A percentile compares a stretch with the other conserved stretches of the same genome.
Conservation (phyloP, 2,888 invertebrate genomes). For the Drosophila flavopinicola region DNA sequence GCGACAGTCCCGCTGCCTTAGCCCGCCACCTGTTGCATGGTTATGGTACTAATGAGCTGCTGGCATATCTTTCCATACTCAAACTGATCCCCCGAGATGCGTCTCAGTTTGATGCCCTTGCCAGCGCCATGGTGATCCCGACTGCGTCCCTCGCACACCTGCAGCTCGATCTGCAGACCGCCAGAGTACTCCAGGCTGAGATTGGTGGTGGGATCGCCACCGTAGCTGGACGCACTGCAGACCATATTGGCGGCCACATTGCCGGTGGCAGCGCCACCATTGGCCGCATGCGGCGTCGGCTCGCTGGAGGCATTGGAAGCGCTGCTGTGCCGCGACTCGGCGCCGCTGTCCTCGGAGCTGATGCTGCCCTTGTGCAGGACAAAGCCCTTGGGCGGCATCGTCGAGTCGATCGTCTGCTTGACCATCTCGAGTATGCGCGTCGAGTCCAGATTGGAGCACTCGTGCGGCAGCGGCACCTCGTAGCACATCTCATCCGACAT, state of each 20-base stretch:
- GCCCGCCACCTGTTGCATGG: slow-evolving; percentile 86
- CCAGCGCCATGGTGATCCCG: slow-evolving; percentile 86
- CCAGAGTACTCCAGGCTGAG: slow-evolving; percentile 91
- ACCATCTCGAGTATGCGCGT: slow-evolving; percentile 92
- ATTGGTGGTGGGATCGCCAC: slow-evolving; percentile 85
- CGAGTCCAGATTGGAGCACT: slow-evolving; percentile 91
- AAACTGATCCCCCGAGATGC: slow-evolving; percentile 94
- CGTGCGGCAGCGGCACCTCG: slow-evolving; percentile 91
- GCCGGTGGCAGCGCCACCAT: slow-evolving; percentile 33
- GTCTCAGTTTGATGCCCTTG: slow-evolving; percentile 92
- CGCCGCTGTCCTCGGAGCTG: slow-evolving; percentile 80
- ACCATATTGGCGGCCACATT: background rate
- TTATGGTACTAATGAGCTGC: slow-evolving; percentile 93
- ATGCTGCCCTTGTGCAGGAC: slow-evolving; percentile 85
- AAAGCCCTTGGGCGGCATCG: slow-evolving; percentile 90
- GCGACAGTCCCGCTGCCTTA: slow-evolving; percentile 50
- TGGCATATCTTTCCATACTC: slow-evolving; percentile 95
- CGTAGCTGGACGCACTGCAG: slow-evolving; percentile 8
- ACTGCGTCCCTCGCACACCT: slow-evolving; percentile 89
- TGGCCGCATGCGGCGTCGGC: slow-evolving; percentile 39
- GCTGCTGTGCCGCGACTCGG: slow-evolving; percentile 64
- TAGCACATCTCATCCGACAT: slow-evolving; percentile 85
- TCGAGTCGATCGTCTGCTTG: slow-evolving; percentile 90
- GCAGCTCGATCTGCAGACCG: slow-evolving; percentile 93
- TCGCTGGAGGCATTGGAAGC: slow-evolving; percentile 66